Evolutionary conservation across 2,113 vertebrate species (phyloP).

Genomic region (Oncorhynchus gorbuscha): DNA sequence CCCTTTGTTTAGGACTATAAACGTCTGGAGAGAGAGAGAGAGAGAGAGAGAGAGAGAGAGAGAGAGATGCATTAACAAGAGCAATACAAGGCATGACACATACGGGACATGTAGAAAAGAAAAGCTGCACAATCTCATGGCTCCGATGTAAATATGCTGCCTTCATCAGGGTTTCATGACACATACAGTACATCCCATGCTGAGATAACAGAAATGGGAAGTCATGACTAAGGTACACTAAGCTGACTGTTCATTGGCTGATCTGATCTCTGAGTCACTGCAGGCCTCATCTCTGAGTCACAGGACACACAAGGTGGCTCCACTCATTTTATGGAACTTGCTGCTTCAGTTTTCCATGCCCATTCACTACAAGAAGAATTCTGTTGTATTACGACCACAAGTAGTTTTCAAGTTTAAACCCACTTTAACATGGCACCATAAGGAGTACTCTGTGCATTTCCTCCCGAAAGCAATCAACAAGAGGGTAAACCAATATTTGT

Average conservation of each 20-base stretch:
- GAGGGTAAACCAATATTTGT: too few relatives aligned
- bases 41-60: constrained; percentile 7
- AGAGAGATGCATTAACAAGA: constrained; percentile 11
- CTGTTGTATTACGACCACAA: background rate
- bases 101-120: constrained; percentile 1
- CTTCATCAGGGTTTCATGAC: too few relatives aligned
- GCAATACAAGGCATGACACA: constrained; percentile 11
- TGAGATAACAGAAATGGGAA: too few relatives aligned
- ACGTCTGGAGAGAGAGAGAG: constrained; percentile 86
- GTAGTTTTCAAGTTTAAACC: too few relatives aligned
- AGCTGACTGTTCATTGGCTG: constrained; percentile 4
- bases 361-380: too few relatives aligned
- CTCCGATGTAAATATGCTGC: background rate
- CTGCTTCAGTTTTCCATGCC: constrained; percentile 24
- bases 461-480: too few relatives aligned
- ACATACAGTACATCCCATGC: too few relatives aligned
- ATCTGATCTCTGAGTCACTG: constrained; percentile 15
- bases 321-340: background rate
- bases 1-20: constrained; percentile 99
- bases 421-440: too few relatives aligned
- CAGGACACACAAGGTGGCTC: background rate
- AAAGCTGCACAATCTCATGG: too few relatives aligned
- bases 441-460: too few relatives aligned
- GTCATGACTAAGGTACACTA: background rate
- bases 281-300: constrained; percentile 41